Base-by-base conservation (phyloP, 2,797 vertebrate species). In the Anolis apletophallus region DNA sequence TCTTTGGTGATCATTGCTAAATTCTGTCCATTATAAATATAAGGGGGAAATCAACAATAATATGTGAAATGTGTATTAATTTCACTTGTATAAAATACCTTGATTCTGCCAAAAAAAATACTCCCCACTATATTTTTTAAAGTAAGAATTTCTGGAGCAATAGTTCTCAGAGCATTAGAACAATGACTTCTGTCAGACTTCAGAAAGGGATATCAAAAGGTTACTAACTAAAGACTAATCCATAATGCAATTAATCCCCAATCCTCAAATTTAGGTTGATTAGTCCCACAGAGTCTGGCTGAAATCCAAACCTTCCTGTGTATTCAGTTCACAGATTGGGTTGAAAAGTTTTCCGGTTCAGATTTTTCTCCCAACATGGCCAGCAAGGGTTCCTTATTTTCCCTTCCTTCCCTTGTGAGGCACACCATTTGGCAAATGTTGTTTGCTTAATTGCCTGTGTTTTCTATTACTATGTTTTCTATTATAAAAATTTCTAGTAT, bases 391-490 rank as follows among this genome's bases (percentile, higher is more conserved):
- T 69, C 23, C 61, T 57, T 34, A 26, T 67, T 54, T 21, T 59
- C 57, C 81, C 72, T 26, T 61, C 68, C 50, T 54, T 82, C 61
- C 13, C 34, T 83, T 79, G 46, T 84, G 72, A 83, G 68, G 32
- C 57, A 80, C 26, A 23, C 46, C 19, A 74, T 79, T 87, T 87
- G 86, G 86, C 81, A 87, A 46, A 64, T 32, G 69, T 21, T 64
- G 19, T 69, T 79, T 74, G 75, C 64, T 80, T 84, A 84, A 87
- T 73, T 79, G 81, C 68, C 69, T 73, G 82, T 87, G 86, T 55
- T 87, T 87, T 87, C 77, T 84, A 84, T 87, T 87, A 87, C 68
- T 46, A 80, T 87, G 69, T 54, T 83, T 87, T 83, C 67, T 61
- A 61, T 79, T 87, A 55, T 72, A 78, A 83, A 46, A 59, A 59